Base-by-base conservation (phyloP, 2,888 invertebrate genomes). In the Doris montereyensis region DNA sequence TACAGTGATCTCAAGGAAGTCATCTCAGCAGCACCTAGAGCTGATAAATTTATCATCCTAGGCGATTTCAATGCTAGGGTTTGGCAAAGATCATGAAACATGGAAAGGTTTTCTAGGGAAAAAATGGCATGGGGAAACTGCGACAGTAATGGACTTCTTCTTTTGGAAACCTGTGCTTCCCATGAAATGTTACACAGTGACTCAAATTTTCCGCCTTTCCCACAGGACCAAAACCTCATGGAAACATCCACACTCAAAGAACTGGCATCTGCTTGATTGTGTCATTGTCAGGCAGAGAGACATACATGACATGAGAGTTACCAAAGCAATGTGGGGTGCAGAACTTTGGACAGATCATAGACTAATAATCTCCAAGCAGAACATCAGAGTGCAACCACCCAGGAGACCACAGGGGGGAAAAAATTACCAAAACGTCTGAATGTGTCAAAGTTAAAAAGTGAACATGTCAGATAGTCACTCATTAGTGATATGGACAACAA, bases 311-410 rank as follows among this genome's bases (percentile, higher is more conserved):
- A 70, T 75, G 5, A n/a, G 75, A 32, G 70, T 79, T 1, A 60
- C 74, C 5, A 68, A 28, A 30, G 28, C 79, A 68, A 71, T 62
- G 76, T 71, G 34, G 24, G 74, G 78, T 24, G 79, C 78, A 3
- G 58, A 78, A 4, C 74, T 73, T 32, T 78, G 78, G 74, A 74
- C 78, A 4, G 78, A 78, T 74, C 74, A 78, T n/a, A 32, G 74
- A 0, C 72, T 78, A 13, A 57, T 78, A 13, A 17, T 68, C 1
- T 78, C 78, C 8, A 60, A 65, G 52, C 8, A 72, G 21, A 62
- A 65, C 28, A 1, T 78, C 17, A 17, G 58, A 2, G 52, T 78
- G 2, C 72, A 26, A 57, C 74, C 74, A 2, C 41, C 13, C 24
- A 3, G 72, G 8, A 1, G 72, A 2, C 72, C 72, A n/a, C 52